These are phyloP conservation scores for Embiotoca jacksoni DNA, from an alignment of 2,113 vertebrate genomes.

Conservation along the genomic window DNA sequence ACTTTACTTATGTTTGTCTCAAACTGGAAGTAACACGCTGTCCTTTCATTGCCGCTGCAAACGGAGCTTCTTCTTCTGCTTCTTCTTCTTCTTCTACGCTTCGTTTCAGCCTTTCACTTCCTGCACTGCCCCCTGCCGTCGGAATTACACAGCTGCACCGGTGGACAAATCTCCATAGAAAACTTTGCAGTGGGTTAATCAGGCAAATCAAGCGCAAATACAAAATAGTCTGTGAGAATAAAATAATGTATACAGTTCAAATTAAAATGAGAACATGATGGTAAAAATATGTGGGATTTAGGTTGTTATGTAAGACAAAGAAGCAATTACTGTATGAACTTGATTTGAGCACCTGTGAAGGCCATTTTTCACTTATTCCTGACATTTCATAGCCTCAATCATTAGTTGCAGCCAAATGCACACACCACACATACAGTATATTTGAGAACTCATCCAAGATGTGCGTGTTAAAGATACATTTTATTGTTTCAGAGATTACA, in stretches of 20 bases:
- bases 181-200: too few species aligned
- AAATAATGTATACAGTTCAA: too few species aligned
- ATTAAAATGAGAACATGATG: too few species aligned
- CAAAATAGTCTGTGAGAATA: too few species aligned
- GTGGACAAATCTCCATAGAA: too few species aligned
- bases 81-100: conserved; percentile 58
- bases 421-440: background rate
- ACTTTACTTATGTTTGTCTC: conserved; percentile 64
- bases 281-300: too few species aligned
- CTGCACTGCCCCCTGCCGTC: conserved; percentile 51
- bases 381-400: background rate
- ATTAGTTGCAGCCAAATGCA: background rate
- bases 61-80: conserved; percentile 58
- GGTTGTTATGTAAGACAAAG: too few species aligned
- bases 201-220: too few species aligned
- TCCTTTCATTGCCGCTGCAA: conserved; percentile 82
- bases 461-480: conserved; percentile 32
- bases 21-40: conserved; percentile 72
- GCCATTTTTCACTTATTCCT: background rate
- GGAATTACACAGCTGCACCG: too few species aligned
- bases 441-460: background rate
- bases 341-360: too few species aligned
- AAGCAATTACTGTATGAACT: too few species aligned
- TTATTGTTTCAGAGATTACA: conserved; percentile 48
- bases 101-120: fast-evolving